Evolutionary conservation across 2,113 vertebrate genomes (phyloP).

Genomic region (Calyptommatus sinebrachiatus): DNA sequence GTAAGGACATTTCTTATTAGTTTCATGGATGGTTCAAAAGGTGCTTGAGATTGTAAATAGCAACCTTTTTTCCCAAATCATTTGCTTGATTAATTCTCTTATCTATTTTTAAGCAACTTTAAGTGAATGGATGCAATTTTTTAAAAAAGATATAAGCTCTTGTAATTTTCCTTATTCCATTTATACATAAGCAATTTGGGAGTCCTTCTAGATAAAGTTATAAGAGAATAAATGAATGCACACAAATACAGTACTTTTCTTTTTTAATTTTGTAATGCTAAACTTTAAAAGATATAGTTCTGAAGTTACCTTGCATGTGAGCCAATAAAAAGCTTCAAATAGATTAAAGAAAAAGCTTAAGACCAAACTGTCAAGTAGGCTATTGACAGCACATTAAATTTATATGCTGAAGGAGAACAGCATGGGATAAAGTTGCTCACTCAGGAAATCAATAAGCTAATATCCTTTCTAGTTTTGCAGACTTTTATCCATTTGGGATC

Average conservation of each 20-base stretch:
- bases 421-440: neutral
- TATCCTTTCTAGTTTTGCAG: neutral
- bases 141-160: conserved; percentile 8
- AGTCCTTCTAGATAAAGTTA: neutral
- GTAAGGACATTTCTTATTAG: neutral
- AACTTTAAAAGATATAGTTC: neutral
- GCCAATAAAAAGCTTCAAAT: neutral
- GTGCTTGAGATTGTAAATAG: neutral
- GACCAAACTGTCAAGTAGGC: conserved; percentile 5
- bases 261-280: neutral
- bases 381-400: neutral
- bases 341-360: conserved; percentile 12
- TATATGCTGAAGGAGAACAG: conserved; percentile 9
- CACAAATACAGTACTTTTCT: no score
- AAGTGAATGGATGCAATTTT: neutral
- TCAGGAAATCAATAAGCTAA: conserved; percentile 20
- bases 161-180: neutral
- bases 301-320: neutral
- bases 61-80: neutral
- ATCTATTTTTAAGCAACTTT: neutral
- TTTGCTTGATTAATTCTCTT: conserved; percentile 14
- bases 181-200: neutral
- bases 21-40: neutral
- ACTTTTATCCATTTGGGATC: neutral
- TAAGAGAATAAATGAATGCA: neutral